Evolutionary conservation across 2,797 vertebrate genomes (phyloP), one percentile per base, ranked within the genome.

Genomic region (Distichodus sexfasciatus): DNA sequence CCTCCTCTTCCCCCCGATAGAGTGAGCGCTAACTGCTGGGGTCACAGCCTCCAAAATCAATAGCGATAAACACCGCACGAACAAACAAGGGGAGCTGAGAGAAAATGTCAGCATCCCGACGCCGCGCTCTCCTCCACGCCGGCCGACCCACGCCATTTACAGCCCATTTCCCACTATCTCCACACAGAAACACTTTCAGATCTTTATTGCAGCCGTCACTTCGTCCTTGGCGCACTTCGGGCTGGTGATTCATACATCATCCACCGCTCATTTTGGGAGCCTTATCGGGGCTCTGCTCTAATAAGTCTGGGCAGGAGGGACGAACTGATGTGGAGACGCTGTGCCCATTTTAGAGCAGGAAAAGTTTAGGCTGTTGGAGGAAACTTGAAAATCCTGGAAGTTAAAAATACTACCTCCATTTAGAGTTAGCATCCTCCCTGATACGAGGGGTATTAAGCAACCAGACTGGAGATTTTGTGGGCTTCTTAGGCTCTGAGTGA

Each of bases 191-290:
- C 51, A 28, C 71, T 72, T 73, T 59, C 26, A 66, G 28, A 67
- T 51, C 67, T 73, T 58, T 76, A 67, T 73, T 73, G 50, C 51
- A 44, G 50, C 71, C 71, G 70, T 76, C 74, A 76, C 69, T 70
- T 76, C 58, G 77, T 76, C 74, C 64, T 70, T 74, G 73, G 70
- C 53, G 68, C 44, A 59, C 58, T 43, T 66, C 35, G 50, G 51
- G 15, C 46, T 28, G 53, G 60, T 50, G 63, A 73, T 76, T 76
- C 77, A 79, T 67, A 76, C 69, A 70, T 73, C 40, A 63, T 66
- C 59, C 21, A 38, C 44, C n/a, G 43, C 63, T 70, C 57, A 58
- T 67, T 78, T 48, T 71, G 47, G 64, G 55, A 66, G 59, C 53
- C 53, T 63, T 69, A 65, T 75, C 64, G 40, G 33, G 46, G 68